A percentile compares a stretch with the other conserved stretches of the same genome.
Conservation (phyloP, 2,113 vertebrate species). For the Hemicordylus capensis region DNA sequence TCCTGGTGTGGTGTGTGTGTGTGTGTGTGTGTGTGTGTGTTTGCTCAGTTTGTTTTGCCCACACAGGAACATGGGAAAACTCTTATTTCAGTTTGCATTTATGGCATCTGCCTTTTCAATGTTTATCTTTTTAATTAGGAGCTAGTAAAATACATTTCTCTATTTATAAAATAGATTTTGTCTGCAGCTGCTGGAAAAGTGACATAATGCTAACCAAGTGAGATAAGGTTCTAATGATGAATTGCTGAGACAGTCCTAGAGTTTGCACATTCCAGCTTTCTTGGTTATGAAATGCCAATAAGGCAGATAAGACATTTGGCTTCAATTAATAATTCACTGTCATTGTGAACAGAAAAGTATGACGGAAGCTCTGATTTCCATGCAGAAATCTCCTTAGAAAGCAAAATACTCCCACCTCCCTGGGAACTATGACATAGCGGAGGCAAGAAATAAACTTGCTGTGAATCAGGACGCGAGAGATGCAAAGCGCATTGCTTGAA, state of each 20-base stretch:
- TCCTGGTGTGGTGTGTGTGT: background rate
- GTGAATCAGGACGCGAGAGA: accelerated
- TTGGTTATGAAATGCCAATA: slow-evolving; percentile 6
- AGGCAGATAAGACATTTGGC: slow-evolving; percentile 38
- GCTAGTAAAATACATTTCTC: slow-evolving; percentile 25
- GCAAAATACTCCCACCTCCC: accelerated
- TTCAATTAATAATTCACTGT: slow-evolving; percentile 42
- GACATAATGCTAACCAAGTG: background rate
- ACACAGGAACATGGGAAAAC: background rate
- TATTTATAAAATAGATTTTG: background rate
- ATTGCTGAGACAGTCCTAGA: background rate
- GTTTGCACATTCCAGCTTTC: background rate
- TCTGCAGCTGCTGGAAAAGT: slow-evolving; percentile 19
- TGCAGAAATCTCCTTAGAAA: background rate
- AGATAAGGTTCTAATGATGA: slow-evolving; percentile 1
- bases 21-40: too few relatives aligned
- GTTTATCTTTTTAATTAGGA: slow-evolving; percentile 65
- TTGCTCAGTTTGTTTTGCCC: background rate
- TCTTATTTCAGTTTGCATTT: slow-evolving; percentile 26
- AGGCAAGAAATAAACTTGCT: accelerated
- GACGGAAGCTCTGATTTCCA: background rate
- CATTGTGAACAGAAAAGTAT: background rate
- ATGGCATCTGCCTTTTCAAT: slow-evolving; percentile 10
- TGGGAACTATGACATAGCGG: accelerated
- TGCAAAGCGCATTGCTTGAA: background rate